Base-by-base conservation (phyloP, 2,888 invertebrate species). In the Lysandra coridon region DNA sequence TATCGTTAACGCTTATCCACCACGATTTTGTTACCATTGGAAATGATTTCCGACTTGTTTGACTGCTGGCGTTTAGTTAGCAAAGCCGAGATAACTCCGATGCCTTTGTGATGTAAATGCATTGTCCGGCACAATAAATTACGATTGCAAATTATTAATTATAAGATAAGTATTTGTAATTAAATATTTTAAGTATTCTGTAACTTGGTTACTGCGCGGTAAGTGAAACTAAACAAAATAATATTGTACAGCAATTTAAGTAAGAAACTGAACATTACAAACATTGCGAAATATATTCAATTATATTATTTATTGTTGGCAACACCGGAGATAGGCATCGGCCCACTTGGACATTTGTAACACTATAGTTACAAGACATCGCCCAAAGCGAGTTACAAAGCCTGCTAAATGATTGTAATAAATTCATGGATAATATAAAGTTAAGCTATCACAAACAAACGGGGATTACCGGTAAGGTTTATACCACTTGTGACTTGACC, bases 371-470 rank as follows among this genome's bases (percentile, higher is more conserved):
- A 81, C 80, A 82, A 82, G 23, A 75, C 57, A 69, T 82, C 75
- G 82, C 82, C 81, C 80, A 80, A 80, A 81, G 80, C 81, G 69
- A 80, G 80, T 79, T 78, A 80, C 78, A 80, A 80, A 81, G 81
- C 80, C 78, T 79, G 80, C 81, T 82, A 80, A 83, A 82, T 80
- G 81, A 78, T 80, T 74, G 80, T 80, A 78, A 84, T 84, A 84
- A 84, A 83, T 83, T 77, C 81, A 40, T 73, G 76, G 78, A 80
- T 81, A 82, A 81, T 81, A 82, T 80, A 78, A 83, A 80, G 79
- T 78, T 80, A 80, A 76, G 78, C 80, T 80, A 80, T 80, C 76
- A 80, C 82, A 79, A 80, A 78, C 75, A 78, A 78, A 81, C 79
- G 78, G 80, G 79, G 74, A 80, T 79, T 81, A 80, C 80, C 78